Conservation (phyloP, 2,113 vertebrate species). For the Phoxinus phoxinus region DNA sequence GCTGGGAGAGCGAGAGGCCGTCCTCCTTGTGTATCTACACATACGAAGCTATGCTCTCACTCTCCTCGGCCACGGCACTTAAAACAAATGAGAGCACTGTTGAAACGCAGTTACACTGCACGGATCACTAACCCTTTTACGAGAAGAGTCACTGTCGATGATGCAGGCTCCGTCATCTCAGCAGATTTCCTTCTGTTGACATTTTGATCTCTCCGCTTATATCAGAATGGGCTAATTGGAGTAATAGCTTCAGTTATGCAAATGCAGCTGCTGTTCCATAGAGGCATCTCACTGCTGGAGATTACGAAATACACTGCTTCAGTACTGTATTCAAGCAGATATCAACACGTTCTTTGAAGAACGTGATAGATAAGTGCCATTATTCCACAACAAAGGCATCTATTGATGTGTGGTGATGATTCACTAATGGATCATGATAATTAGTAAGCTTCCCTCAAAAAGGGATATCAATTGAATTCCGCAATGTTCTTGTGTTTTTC, state of each 20-base stretch:
- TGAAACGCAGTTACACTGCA: conserved; percentile 15
- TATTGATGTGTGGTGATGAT: conserved; percentile 34
- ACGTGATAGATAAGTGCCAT: conserved; percentile 15
- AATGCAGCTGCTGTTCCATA: conserved; percentile 36
- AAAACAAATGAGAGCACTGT: conserved; percentile 31
- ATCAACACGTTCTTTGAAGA: conserved; percentile 30
- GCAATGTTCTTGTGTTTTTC: background rate
- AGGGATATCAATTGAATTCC: background rate
- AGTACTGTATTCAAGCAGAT: background rate
- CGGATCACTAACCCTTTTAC: conserved; percentile 39
- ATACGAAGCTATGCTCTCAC: background rate
- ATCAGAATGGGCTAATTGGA: conserved; percentile 45
- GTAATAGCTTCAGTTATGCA: conserved; percentile 48
- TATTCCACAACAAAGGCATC: conserved; percentile 29
- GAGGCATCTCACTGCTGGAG: background rate
- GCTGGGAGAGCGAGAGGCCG: conserved; percentile 26
- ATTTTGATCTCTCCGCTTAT: conserved; percentile 42
- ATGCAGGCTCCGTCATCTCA: conserved; percentile 39
- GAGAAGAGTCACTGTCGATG: conserved; percentile 14
- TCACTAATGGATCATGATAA: conserved; percentile 23
- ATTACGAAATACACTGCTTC: background rate
- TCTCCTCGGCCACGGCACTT: background rate
- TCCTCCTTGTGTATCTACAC: background rate
- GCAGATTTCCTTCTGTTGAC: conserved; percentile 44
- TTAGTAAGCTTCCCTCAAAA: conserved; percentile 16